Evolutionary conservation across 2,113 vertebrate genomes (phyloP).

Genomic region (Litocranius walleri): DNA sequence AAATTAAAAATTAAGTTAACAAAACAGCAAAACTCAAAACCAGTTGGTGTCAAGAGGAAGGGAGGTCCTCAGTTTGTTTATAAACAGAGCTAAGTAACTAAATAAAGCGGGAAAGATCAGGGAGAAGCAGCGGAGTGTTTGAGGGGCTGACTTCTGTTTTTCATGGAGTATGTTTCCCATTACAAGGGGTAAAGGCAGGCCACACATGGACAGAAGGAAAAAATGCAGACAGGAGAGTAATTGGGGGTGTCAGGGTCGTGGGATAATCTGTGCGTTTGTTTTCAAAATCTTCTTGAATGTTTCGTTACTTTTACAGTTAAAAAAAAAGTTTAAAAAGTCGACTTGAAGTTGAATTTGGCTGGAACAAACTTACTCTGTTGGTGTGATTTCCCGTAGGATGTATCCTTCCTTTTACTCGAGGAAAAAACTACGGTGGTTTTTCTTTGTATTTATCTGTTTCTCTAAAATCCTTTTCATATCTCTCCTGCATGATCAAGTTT

Average conservation of each 20-base stretch:
- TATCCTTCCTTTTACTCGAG: background rate
- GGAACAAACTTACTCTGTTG: background rate
- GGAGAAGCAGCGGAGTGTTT: background rate
- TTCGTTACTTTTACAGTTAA: background rate
- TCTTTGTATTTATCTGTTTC: background rate
- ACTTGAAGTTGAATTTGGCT: background rate
- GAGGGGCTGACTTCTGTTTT: background rate
- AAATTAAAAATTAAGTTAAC: background rate
- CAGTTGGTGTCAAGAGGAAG: background rate
- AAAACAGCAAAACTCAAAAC: background rate
- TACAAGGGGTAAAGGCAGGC: background rate
- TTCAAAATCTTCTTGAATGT: slow-evolving; percentile 47
- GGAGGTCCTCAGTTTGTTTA: background rate
- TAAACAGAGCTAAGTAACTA: background rate
- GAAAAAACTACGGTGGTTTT: accelerated
- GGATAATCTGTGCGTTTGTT: slow-evolving; percentile 51
- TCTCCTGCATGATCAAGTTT: background rate
- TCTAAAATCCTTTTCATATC: background rate
- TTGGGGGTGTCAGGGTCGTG: slow-evolving; percentile 38
- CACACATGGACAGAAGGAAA: slow-evolving; percentile 49
- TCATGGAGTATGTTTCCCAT: slow-evolving; percentile 22
- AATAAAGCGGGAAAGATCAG: background rate
- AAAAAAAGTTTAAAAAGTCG: background rate
- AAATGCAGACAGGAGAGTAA: slow-evolving; percentile 30
- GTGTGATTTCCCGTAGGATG: background rate